Evolutionary conservation across 2,797 vertebrate species (phyloP), one percentile per base, ranked within the genome.

Genomic region (Mormyrus hasselquistii): DNA sequence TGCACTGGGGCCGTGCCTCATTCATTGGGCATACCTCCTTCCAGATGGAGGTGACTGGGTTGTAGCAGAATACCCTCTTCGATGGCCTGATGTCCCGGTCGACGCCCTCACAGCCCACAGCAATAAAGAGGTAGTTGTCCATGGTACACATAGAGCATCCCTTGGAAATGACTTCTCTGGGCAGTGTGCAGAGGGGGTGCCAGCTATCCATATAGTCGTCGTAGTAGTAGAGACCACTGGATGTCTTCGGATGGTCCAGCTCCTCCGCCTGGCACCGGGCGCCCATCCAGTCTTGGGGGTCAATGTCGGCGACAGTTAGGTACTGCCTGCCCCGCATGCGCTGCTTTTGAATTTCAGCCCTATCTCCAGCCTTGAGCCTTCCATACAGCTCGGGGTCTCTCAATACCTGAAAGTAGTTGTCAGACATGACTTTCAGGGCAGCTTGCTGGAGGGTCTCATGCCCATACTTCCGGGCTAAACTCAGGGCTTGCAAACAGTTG

Each of bases 81-180:
- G 98, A 98, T 1, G 97, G 96, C 57, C 91, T 95, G 90, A 94
- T 94, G 3, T 83, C 92, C 65, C 52, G 88, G 53, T 95, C 94
- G 0, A 22, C 25, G 8, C 96, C 95, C 92, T 96, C 94, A 29
- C 97, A 98, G 82, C 98, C 98, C 0, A 97, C 95, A 14, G 95
- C 96, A 86, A 99, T 92, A 0, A 99, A 99, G 87, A 99, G 95
- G 91, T 99, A 99, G 92, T 99, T 99, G 94, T 99, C 98, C 95
- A 99, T 96, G 41, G 95, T 96, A 90, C 98, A 97, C 93, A 97
- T 87, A 57, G 98, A 96, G 0, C 97, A 97, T 0, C 97, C 98
- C 88, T 92, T 93, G 88, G 97, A 97, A 89, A 97, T 91, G 3
- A 95, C 97, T 92, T 98, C 97, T 0, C 92, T 91, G 0, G 98